phyloP scores from a whole-genome alignment of 2,113 vertebrate genomes.

The Hippocampus mohnikei region DNA sequence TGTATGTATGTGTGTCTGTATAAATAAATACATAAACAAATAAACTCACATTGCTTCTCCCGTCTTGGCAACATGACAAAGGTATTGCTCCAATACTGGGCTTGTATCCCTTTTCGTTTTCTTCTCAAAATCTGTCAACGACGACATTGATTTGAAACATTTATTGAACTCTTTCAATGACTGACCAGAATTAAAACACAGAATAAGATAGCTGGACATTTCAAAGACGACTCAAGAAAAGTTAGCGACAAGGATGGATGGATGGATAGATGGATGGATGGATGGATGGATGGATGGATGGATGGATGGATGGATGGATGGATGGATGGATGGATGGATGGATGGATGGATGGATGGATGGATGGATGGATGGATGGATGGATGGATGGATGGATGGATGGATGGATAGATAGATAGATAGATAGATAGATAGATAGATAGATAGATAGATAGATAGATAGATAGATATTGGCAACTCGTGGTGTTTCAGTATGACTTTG shows the following conservation, averaged over 20 bases:
- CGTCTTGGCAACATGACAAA: slow-evolving; percentile 92
- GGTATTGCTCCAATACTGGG: slow-evolving; percentile 87
- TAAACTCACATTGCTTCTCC: slow-evolving; percentile 90
- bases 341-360: too few species aligned
- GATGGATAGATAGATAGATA: too few species aligned
- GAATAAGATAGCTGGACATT: too few species aligned
- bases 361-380: too few species aligned
- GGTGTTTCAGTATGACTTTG: neutral
- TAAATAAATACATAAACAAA: too few species aligned
- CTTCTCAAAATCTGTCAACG: slow-evolving; percentile 89
- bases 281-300: too few species aligned
- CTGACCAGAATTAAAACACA: neutral
- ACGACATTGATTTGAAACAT: slow-evolving; percentile 2
- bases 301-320: too few species aligned
- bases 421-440: too few species aligned
- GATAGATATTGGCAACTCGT: neutral
- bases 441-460: too few species aligned
- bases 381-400: too few species aligned
- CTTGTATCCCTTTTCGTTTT: slow-evolving; percentile 88
- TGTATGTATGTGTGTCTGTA: neutral
- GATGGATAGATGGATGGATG: too few species aligned
- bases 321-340: too few species aligned
- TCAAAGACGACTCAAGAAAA: neutral
- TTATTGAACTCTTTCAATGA: neutral
- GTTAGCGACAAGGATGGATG: neutral